Evolutionary conservation across 2,797 vertebrate genomes (phyloP), one percentile per base, ranked within the genome.

Genomic region (Gymnothorax reevesii): DNA sequence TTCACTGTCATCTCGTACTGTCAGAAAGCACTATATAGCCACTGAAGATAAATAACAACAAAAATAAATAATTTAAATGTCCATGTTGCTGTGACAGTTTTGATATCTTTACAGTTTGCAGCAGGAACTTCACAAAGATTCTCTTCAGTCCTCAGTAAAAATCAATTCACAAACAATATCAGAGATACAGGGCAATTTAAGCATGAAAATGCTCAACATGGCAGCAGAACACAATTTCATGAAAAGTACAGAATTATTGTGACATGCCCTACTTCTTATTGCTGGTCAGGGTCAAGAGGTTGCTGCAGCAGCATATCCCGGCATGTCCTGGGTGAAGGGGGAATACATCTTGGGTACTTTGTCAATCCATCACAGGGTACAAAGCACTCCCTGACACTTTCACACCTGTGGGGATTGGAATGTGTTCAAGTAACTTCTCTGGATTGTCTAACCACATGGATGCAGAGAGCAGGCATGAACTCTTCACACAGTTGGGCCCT

Each of bases 21-120:
- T 5, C 42, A 20, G 73, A 7, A 15, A 49, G 42, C 33, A 42
- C 13, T 49, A 52, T 7, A 77, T 52, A 49, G 42, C 1, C 27
- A 7, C 4, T 17, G 13, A 77, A 77, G 52, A 77, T 52, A 33
- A 77, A 77, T 77, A 52, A 52, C 42, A 17, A 49, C 73, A 49
- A 20, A 49, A 77, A 77, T 77, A 42, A 52, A 20, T 77, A 77
- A 77, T 20, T 77, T 33, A 77, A 77, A 49, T 77, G 73, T 77
- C 15, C 73, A 7, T 49, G 15, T 75, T 75, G 71, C n/a, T 42
- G n/a, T 73, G 13, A 75, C 25, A 33, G 33, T 75, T 66, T 66
- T 22, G 64, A 69, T 69, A 25, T 25, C 64, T 9, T n/a, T 22
- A 33, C 25, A 27, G 69, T 27, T 9, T 71, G 7, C 7, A 73